Evolutionary conservation across 2,113 vertebrate species (phyloP).

Genomic region (Apodemus sylvaticus): DNA sequence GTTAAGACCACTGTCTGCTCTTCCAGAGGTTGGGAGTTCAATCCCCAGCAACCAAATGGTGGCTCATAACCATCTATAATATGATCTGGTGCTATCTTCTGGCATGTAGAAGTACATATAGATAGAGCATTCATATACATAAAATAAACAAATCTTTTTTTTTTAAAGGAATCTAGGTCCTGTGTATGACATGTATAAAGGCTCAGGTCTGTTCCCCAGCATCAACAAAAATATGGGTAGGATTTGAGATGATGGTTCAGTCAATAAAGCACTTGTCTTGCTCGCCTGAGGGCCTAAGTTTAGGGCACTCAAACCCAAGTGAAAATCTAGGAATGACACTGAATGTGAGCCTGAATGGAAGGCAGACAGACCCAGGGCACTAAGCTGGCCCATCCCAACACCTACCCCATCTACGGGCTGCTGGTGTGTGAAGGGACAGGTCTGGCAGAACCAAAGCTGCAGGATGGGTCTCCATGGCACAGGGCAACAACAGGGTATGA

Average conservation of each 20-base stretch:
- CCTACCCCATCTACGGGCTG: background rate
- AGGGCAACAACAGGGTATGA: background rate
- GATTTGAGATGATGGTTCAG: background rate
- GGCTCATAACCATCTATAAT: too few species aligned
- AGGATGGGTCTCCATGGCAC: background rate
- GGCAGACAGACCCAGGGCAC: background rate
- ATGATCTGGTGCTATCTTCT: too few species aligned
- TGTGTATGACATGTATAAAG: background rate
- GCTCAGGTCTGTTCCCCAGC: background rate
- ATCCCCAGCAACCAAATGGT: too few species aligned
- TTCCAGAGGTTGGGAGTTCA: too few species aligned
- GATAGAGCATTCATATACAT: too few species aligned
- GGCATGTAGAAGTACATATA: too few species aligned
- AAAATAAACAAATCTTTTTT: too few species aligned
- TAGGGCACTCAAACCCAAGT: background rate
- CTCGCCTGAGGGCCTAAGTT: background rate
- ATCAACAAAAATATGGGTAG: background rate
- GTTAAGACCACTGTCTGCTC: too few species aligned
- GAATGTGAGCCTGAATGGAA: background rate
- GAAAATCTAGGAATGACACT: too few species aligned
- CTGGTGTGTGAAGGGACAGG: background rate
- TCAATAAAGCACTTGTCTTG: background rate
- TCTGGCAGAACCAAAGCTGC: background rate
- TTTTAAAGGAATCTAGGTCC: background rate
- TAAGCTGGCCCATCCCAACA: background rate